Evolutionary conservation across 1,140 invertebrate species (phyloP).

Genomic region (Stenopsyche tienmushanensis): DNA sequence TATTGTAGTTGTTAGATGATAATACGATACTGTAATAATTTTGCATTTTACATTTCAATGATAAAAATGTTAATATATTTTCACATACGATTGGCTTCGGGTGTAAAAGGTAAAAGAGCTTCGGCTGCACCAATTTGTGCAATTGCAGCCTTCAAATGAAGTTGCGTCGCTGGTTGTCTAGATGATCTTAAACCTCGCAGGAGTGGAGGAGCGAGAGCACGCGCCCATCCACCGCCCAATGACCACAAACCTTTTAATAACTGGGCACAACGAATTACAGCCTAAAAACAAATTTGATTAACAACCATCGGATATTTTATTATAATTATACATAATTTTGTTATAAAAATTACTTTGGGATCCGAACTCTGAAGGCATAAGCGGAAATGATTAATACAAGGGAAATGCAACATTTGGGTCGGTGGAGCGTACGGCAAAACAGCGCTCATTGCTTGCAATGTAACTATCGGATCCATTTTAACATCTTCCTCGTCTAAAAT

Average conservation of each 20-base stretch:
- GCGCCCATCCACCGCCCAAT: slow-evolving; percentile 47
- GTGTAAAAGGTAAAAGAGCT: slow-evolving; percentile 47
- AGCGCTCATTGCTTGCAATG: slow-evolving; percentile 84
- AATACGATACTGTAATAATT: no score
- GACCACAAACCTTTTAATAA: slow-evolving; percentile 49
- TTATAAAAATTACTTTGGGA: slow-evolving; percentile 60
- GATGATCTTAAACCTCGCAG: slow-evolving; percentile 47
- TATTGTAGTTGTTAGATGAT: no score
- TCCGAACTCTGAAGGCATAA: slow-evolving; percentile 80
- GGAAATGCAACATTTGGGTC: slow-evolving; percentile 82
- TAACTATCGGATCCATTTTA: slow-evolving; percentile 79
- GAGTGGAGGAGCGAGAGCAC: slow-evolving; percentile 48
- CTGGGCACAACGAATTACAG: slow-evolving; percentile 47
- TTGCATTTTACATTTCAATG: no score
- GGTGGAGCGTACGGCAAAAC: slow-evolving; percentile 81
- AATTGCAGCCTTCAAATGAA: slow-evolving; percentile 45
- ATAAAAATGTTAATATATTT: no score
- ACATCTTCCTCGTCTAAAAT: slow-evolving; percentile 67
- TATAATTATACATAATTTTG: no score
- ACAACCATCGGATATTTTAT: background rate
- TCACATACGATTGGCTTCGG: slow-evolving; percentile 45
- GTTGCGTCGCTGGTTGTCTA: slow-evolving; percentile 39
- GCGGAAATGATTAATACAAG: slow-evolving; percentile 90
- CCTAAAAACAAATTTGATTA: slow-evolving; percentile 39
- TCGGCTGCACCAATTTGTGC: slow-evolving; percentile 48